Conservation (phyloP, 2,888 invertebrate species). For the Hypsopygia costalis region DNA sequence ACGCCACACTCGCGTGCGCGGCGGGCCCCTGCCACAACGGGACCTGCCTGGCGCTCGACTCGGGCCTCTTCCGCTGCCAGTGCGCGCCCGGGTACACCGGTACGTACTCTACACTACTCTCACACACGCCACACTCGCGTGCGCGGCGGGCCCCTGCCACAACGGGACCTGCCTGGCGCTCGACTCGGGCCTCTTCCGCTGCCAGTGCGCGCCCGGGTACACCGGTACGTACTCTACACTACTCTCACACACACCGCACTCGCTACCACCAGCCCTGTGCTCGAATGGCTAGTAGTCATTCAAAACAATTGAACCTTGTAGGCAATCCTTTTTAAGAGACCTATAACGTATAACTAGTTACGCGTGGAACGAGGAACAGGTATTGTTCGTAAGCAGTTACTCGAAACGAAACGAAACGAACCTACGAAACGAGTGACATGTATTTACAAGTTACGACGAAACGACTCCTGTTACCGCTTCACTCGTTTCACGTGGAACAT, state of each 20-base stretch:
- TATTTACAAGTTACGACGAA: too few relatives aligned
- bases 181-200: conserved; percentile 82
- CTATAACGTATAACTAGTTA: too few relatives aligned
- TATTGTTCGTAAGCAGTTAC: too few relatives aligned
- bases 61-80: conserved; percentile 84
- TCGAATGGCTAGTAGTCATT: too few relatives aligned
- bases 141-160: conserved; percentile 85
- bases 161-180: conserved; percentile 88
- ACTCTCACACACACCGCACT: neutral
- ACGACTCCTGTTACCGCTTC: too few relatives aligned
- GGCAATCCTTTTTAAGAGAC: too few relatives aligned
- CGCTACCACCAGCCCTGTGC: too few relatives aligned
- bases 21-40: conserved; percentile 87
- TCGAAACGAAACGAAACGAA: too few relatives aligned
- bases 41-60: conserved; percentile 83
- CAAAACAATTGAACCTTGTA: too few relatives aligned
- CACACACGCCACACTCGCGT: conserved; percentile 52
- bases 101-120: conserved; percentile 23
- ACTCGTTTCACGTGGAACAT: too few relatives aligned
- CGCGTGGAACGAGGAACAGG: too few relatives aligned
- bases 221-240: conserved; percentile 39
- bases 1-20: conserved; percentile 76
- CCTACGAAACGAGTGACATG: too few relatives aligned
- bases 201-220: conserved; percentile 81
- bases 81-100: conserved; percentile 78